Percentiles rank a stretch among this genome's conserved stretches.
These are phyloP conservation scores for Dinomys branickii DNA, from an alignment of 2,113 vertebrate species.

Conservation along the genomic window DNA sequence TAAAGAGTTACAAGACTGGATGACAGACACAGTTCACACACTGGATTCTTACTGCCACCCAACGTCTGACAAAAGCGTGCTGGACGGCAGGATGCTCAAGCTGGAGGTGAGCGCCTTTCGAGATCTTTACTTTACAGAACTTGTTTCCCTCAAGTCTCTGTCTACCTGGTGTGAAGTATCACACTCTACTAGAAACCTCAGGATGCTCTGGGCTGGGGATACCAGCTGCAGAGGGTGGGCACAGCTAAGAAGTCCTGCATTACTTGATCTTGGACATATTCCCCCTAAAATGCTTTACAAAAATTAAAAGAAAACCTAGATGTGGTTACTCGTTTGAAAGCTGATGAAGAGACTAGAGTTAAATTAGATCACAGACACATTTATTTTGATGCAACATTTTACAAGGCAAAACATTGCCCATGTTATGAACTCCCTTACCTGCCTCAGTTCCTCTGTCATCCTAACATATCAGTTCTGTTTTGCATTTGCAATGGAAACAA, in stretches of 20 bases:
- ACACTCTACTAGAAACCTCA: rapidly evolving
- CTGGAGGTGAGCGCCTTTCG: constrained; percentile 89
- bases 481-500: background rate
- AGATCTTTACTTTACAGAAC: background rate
- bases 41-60: constrained; percentile 92
- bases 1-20: constrained; percentile 96
- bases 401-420: background rate
- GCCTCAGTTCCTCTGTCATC: background rate
- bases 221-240: rapidly evolving
- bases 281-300: background rate
- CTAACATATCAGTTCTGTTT: background rate
- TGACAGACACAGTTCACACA: constrained; percentile 91
- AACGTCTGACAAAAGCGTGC: constrained; percentile 92
- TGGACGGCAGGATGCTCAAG: constrained; percentile 95
- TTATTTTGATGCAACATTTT: constrained; percentile 26
- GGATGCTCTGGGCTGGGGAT: background rate
- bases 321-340: background rate
- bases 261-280: background rate
- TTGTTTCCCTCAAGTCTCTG: background rate
- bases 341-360: background rate
- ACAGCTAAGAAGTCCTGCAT: background rate
- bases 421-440: background rate
- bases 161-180: background rate
- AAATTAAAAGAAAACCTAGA: background rate
- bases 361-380: background rate